phyloP scores from a whole-genome alignment of 2,888 invertebrate genomes.

The Tetragonisca angustula region DNA sequence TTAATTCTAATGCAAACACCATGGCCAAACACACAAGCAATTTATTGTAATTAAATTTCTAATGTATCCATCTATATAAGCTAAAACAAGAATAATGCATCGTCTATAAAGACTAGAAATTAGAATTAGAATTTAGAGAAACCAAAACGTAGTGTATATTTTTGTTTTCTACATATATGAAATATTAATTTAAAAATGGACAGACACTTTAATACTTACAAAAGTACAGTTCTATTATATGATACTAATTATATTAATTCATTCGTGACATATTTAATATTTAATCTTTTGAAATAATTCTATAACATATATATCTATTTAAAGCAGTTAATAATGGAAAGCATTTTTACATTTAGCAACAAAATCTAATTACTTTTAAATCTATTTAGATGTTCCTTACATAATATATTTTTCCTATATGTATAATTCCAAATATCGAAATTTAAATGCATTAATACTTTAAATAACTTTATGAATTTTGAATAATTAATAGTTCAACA shows the following conservation, averaged over 20 bases:
- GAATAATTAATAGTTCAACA: background rate
- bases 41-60: slow-evolving; percentile 42
- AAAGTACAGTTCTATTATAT: slow-evolving; percentile 19
- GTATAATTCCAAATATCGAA: background rate
- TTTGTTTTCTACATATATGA: slow-evolving; percentile 3
- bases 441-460: background rate
- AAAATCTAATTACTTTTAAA: background rate
- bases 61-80: slow-evolving; percentile 35
- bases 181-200: slow-evolving; percentile 24
- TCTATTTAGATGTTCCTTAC: background rate
- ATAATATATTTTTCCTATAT: background rate
- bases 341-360: background rate
- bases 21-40: slow-evolving; percentile 60
- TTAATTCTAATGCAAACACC: slow-evolving; percentile 44
- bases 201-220: slow-evolving; percentile 27
- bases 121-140: slow-evolving; percentile 14
- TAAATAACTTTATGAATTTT: background rate
- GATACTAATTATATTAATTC: slow-evolving; percentile 18
- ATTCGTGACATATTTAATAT: slow-evolving; percentile 12
- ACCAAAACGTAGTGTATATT: background rate
- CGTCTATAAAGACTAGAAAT: slow-evolving; percentile 21
- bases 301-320: slow-evolving; percentile 5
- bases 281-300: slow-evolving; percentile 23
- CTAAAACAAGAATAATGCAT: slow-evolving; percentile 32
- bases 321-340: background rate